Conservation (phyloP, 2,888 invertebrate species). For the Alloplasta piceator region DNA sequence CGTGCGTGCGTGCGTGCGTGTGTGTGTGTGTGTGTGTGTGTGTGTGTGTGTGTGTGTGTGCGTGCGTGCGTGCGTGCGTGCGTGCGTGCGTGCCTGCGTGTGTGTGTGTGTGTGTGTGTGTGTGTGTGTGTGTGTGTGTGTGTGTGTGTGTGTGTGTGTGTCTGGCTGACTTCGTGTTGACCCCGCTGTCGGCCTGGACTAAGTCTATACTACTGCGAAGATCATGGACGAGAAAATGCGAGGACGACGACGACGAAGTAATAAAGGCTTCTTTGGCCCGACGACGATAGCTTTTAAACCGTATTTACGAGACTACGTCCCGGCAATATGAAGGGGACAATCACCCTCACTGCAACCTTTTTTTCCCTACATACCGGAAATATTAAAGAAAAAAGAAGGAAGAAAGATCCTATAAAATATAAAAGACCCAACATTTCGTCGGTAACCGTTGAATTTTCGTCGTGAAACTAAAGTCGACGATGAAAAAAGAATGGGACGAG, state of each 20-base stretch:
- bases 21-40: background rate
- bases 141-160: background rate
- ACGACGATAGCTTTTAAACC: conserved; percentile 73
- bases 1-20: too few species aligned
- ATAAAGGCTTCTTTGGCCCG: conserved; percentile 68
- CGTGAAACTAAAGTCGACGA: too few species aligned
- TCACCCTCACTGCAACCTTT: conserved; percentile 58
- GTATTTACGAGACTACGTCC: conserved; percentile 70
- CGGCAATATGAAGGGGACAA: conserved; percentile 70
- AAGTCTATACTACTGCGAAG: background rate
- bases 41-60: background rate
- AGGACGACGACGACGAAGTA: conserved; percentile 62
- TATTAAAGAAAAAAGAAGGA: conserved; percentile 61
- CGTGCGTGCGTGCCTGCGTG: too few species aligned
- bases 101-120: background rate
- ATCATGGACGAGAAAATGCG: background rate
- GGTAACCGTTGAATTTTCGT: background rate
- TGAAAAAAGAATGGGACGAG: too few species aligned
- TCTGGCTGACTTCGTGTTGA: background rate
- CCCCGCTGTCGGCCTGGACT: conserved; percentile 23
- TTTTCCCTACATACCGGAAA: conserved; percentile 58
- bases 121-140: background rate
- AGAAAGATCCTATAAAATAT: conserved; percentile 1
- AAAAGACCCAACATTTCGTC: background rate
- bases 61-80: background rate